Base-by-base conservation (phyloP, 2,888 invertebrate genomes). In the Rhodophaea formosa region DNA sequence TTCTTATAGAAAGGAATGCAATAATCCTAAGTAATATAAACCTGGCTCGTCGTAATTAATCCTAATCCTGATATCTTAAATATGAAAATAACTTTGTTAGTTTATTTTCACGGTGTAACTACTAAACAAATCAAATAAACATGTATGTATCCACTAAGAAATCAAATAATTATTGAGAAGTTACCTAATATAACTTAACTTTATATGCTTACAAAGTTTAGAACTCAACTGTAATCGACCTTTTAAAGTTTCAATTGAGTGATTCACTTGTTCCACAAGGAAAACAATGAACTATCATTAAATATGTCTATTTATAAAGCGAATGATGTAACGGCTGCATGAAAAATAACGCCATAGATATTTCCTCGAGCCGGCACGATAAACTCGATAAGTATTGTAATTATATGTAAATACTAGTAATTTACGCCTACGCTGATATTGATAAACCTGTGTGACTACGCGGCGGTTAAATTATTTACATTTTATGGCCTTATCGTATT, bases 361-460 rank as follows among this genome's bases (percentile, higher is more conserved):
- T 54, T 54, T 44, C 51, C 51, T 51, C 17, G 7, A 51, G 51
- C 35, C 35, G 35, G 44, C 53, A 7, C 29, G 44, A 53, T 15
- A 53, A 43, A 43, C 10, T 30, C 43, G 53, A 53, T 53, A 43
- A 43, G 29, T 43, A 53, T 53, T 53, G 44, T 42, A 53, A 53
- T 53, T 15, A 43, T 10, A 44, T 53, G 29, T 35, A 51, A 51
- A 51, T 51, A 12, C 35, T 30, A 15, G 49, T 49, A 7, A 15
- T 49, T 49, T 32, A 49, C 49, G 6, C 35, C 47, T 30, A 51
- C 35, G 16, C 35, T 51, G 51, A 16, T 51, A 51, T 8, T 51
- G 51, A 16, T 35, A 51, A 15, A 49, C 49, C 7, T 8, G 49
- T 32, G 14, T 49, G 32, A 49, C 49, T 32, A 23, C 12, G 12